Evolutionary conservation across 2,797 vertebrate species (phyloP).

Genomic region (Gorsachius magnificus): DNA sequence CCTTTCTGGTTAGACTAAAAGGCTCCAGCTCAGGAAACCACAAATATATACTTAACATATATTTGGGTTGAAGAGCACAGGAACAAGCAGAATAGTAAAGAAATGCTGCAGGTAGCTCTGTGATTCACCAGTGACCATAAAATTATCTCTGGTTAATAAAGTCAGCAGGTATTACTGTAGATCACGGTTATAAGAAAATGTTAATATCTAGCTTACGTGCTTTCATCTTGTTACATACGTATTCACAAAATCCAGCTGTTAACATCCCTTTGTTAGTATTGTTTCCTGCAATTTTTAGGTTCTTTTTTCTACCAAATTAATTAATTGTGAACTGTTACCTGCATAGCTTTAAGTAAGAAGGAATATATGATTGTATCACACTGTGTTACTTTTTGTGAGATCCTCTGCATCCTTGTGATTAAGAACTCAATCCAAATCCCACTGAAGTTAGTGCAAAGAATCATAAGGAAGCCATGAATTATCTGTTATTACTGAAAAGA

Average conservation of each 20-base stretch:
- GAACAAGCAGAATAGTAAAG: neutral
- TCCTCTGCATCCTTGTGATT: constrained; percentile 27
- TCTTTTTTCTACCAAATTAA: neutral
- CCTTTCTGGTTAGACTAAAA: neutral
- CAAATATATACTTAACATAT: neutral
- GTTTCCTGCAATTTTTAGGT: neutral
- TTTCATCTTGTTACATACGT: neutral
- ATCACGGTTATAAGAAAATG: neutral
- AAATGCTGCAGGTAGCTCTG: neutral
- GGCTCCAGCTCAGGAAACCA: neutral
- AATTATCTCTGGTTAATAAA: neutral
- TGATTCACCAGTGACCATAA: neutral
- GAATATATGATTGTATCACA: neutral
- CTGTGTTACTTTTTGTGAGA: neutral
- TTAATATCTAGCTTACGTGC: neutral
- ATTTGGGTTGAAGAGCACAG: neutral
- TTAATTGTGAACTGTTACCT: neutral
- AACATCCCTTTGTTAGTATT: neutral
- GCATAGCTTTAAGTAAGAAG: neutral
- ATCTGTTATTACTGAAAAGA: constrained; percentile 12
- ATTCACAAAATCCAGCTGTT: neutral
- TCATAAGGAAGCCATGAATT: constrained; percentile 3
- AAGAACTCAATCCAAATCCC: constrained; percentile 35
- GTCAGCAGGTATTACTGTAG: neutral
- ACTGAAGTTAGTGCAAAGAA: constrained; percentile 27